Base-by-base conservation (phyloP, 2,113 vertebrate genomes). In the Corydoras maculifer region DNA sequence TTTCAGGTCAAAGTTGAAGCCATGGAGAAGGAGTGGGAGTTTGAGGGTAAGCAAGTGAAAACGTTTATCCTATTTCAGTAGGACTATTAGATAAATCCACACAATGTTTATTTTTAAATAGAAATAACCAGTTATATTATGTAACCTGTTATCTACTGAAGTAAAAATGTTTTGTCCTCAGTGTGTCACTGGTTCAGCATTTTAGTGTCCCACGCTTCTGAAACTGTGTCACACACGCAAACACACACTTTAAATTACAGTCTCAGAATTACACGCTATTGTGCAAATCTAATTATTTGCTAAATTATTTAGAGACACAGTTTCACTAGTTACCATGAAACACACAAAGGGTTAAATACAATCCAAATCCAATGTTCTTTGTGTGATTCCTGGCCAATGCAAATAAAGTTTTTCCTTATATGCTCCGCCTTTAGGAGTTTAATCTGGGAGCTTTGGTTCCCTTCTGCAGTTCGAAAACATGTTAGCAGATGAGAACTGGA, bases 21-120 rank as follows among this genome's bases (percentile, higher is more conserved):
- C 66, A 90, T 96, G 89, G 94, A 95, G 79, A 93, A 91, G 78
- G 94, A 96, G 75, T 93, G 92, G 73, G 94, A 96, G 82, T 92
- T 94, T 85, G 94, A 94, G 82, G 91, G 93, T 94, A 80, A 91
- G 35, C 18, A 43, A 43, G 35, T 43, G 7, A 25, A 25, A 25
- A 2, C 18, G 18, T 15, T 25, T 43, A 25, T 10, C 29, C 18
- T 25, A 51, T 50, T 12, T 69, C 35, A 18, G 62, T 55, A 57
- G 18, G 12, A 9, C 12, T 15, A 18, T 29, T 57, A 51, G 35
- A 57, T 15, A 58, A 18, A 66, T n/a, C 35, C 35, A 43, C 35
- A 43, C 35, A 43, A 25, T 25, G 18, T 43, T 43, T 43, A 43
- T 43, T 43, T 43, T 43, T 48, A 74, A 74, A 68, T 57, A 58